A percentile compares a stretch with the other conserved stretches of the same genome.
Conservation (phyloP, 2,797 vertebrate genomes). For the Hydrophis major region DNA sequence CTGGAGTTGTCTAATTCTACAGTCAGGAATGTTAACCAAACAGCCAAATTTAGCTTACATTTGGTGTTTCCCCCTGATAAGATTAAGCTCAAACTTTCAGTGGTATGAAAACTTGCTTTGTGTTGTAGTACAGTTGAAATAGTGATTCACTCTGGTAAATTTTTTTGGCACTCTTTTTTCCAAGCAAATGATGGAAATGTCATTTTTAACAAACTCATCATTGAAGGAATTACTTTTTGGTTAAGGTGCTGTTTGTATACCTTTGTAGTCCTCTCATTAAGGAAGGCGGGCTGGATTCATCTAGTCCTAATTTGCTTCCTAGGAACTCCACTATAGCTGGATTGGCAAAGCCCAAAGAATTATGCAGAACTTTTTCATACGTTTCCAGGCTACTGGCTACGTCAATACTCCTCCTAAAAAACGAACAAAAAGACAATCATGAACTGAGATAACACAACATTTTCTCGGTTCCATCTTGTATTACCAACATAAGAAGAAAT, state of each 20-base stretch:
- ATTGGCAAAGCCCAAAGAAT: slow-evolving; percentile 90
- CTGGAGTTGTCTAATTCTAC: not conserved
- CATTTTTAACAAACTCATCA: not conserved
- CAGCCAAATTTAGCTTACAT: not conserved
- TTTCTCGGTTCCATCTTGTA: not conserved
- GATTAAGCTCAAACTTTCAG: not conserved
- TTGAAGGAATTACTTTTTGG: not conserved
- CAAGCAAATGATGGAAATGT: not conserved
- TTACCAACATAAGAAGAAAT: not conserved
- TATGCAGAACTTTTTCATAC: slow-evolving; percentile 82
- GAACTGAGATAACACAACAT: not conserved
- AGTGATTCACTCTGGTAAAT: not conserved
- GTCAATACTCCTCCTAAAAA: slow-evolving; percentile 78
- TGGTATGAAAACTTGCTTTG: not conserved
- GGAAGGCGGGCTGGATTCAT: slow-evolving; percentile 87
- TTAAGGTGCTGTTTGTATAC: slow-evolving; percentile 64
- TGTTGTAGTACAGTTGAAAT: not conserved
- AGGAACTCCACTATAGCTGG: slow-evolving; percentile 91
- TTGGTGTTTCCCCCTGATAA: not conserved
- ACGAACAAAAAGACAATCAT: not conserved
- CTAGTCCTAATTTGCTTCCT: slow-evolving; percentile 86
- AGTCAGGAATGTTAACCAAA: not conserved
- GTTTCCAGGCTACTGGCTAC: slow-evolving; percentile 79
- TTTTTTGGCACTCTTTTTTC: not conserved
- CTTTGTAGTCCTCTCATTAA: slow-evolving; percentile 96